A percentile compares a stretch with the other conserved stretches of the same genome.
These are phyloP conservation scores for Atta cephalotes DNA, from an alignment of 1,140 invertebrate species.

Conservation along the genomic window DNA sequence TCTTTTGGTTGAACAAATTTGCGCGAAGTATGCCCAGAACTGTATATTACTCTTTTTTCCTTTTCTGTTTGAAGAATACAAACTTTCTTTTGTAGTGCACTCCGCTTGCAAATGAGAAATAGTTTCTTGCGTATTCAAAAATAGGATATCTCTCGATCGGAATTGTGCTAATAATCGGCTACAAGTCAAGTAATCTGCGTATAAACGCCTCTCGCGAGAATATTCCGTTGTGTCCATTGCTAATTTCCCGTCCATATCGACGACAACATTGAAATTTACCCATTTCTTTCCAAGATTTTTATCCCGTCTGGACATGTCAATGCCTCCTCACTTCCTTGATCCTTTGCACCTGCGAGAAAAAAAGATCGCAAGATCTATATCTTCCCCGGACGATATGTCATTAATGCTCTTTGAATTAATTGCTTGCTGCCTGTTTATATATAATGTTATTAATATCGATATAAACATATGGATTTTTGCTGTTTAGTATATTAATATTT, in stretches of 20 bases:
- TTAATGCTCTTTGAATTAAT: conserved; percentile 81
- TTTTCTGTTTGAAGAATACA: conserved; percentile 59
- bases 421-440: conserved; percentile 85
- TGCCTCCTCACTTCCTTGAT: conserved; percentile 20
- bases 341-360: conserved; percentile 61
- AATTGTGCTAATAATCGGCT: conserved; percentile 57
- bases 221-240: conserved; percentile 45
- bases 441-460: conserved; percentile 75
- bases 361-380: conserved; percentile 61
- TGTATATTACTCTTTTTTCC: conserved; percentile 61
- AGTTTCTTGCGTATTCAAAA: conserved; percentile 65
- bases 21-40: conserved; percentile 70
- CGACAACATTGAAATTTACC: conserved; percentile 66
- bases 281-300: conserved; percentile 56
- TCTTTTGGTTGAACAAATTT: conserved; percentile 74
- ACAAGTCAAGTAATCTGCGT: conserved; percentile 57
- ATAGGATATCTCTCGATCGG: conserved; percentile 51
- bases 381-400: conserved; percentile 71
- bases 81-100: conserved; percentile 67
- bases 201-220: conserved; percentile 58
- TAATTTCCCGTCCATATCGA: conserved; percentile 58
- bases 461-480: conserved; percentile 75
- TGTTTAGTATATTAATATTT: conserved; percentile 76
- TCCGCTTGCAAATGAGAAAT: conserved; percentile 68
- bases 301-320: conserved; percentile 60